phyloP scores from a whole-genome alignment of 2,888 invertebrate species.

The Lithophane leautieri region DNA sequence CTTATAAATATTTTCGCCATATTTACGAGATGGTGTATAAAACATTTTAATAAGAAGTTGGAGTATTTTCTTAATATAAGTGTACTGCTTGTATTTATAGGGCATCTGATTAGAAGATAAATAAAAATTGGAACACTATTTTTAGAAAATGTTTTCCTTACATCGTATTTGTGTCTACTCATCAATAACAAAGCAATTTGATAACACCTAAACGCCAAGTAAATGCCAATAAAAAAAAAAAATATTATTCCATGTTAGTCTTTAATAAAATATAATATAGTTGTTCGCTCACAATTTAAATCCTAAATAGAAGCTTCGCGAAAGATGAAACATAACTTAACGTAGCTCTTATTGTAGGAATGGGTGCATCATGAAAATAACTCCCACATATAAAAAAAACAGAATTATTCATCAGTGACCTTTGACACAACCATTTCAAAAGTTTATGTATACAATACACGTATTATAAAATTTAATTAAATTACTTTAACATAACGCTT shows the following conservation, averaged over 20 bases:
- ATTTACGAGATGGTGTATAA: conserved; percentile 32
- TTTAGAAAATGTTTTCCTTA: neutral
- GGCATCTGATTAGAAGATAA: neutral
- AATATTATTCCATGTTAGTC: neutral
- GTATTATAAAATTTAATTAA: conserved; percentile 10
- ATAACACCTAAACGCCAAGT: neutral
- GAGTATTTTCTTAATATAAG: conserved; percentile 7
- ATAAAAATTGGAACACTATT: neutral
- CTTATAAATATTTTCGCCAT: conserved; percentile 47
- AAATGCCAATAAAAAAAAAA: too few species aligned
- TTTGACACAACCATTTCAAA: neutral
- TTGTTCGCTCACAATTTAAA: neutral
- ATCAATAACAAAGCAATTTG: conserved; percentile 8
- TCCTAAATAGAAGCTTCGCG: neutral
- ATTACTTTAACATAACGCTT: neutral
- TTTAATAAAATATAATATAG: neutral
- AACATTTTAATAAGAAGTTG: conserved; percentile 19
- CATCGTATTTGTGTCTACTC: neutral
- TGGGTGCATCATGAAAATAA: too few species aligned
- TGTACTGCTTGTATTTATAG: conserved; percentile 5
- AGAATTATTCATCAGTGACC: neutral
- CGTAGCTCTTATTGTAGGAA: neutral
- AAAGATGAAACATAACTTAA: neutral
- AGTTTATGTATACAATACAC: neutral
- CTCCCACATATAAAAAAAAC: neutral